Evolutionary conservation across 2,797 vertebrate genomes (phyloP), one percentile per base, ranked within the genome.

Genomic region (Chelon auratus): DNA sequence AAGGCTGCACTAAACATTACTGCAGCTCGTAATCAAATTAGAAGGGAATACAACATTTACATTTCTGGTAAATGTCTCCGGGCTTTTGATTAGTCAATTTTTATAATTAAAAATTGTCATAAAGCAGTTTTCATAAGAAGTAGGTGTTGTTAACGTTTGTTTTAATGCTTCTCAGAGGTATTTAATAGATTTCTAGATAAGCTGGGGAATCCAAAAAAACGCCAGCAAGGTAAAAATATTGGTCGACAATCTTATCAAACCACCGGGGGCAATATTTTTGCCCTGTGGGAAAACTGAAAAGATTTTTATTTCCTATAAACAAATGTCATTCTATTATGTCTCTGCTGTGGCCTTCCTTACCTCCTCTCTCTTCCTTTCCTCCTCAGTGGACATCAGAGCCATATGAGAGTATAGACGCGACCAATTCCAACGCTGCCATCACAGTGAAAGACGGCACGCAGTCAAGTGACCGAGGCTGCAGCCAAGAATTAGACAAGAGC

Each of bases 321-420:
- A 20, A 54, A 40, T 50, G 17, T 55, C 40, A 3, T 20, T 65
- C 50, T 55, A 15, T 68, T 37, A 26, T 11, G 18, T 22, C 45
- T 9, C 18, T 18, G 45, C n/a, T 10, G 45, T 4, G 15, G 42
- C 15, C 42, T 2, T 43, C 15, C 11, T 50, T 15, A 4, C 14
- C 11, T 37, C 36, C 24, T 63, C 50, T 64, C 2, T 64, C 8
- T 56, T 30, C 5, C 18, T 75, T 45, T 68, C 56, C 2, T 61
- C 65, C 66, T 51, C 88, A 99, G 96, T 97, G 96, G 87, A 94
- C 93, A 15, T 94, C 96, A 0, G 97, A 98, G 84, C 92, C 96
- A 0, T 96, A 95, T 0, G 96, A 97, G 76, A 93, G 93, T 43
- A 87, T 93, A 0, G 95, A 96, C 2, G 90, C 87, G 1, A 71